phyloP scores from a whole-genome alignment of 2,113 vertebrate species.

The Junco hyemalis region DNA sequence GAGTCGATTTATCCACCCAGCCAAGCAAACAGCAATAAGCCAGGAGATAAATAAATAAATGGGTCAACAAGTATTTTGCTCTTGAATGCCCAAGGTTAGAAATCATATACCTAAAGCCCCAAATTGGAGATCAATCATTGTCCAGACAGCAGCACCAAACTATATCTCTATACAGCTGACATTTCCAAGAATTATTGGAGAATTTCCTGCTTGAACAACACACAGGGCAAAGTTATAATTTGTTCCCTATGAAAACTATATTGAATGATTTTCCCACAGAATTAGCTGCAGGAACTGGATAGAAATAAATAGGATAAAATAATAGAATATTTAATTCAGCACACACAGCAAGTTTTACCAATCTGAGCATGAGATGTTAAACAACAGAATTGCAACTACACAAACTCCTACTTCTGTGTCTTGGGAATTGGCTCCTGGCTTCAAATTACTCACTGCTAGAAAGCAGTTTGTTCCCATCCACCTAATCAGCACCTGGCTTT shows the following conservation, averaged over 20 bases:
- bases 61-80: not conserved
- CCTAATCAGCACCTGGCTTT: not conserved
- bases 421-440: conserved; percentile 8
- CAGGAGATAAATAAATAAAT: not conserved
- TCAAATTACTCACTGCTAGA: not conserved
- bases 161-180: not conserved
- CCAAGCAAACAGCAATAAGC: not conserved
- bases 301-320: not conserved
- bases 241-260: not conserved
- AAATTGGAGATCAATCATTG: not conserved
- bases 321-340: conserved; percentile 8
- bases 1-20: not conserved
- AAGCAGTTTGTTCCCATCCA: not conserved
- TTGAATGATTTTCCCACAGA: not conserved
- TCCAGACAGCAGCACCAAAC: not conserved
- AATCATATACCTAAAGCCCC: not conserved
- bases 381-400: not conserved
- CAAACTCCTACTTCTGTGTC: not conserved
- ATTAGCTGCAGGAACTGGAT: not conserved
- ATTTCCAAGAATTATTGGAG: not conserved
- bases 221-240: not conserved
- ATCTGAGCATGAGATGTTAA: not conserved
- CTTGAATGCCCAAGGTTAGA: not conserved
- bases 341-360: not conserved
- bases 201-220: not conserved